Evolutionary conservation across 92 coral and sea anemone species (phyloP).

Genomic region (Phenganax subtilis): DNA sequence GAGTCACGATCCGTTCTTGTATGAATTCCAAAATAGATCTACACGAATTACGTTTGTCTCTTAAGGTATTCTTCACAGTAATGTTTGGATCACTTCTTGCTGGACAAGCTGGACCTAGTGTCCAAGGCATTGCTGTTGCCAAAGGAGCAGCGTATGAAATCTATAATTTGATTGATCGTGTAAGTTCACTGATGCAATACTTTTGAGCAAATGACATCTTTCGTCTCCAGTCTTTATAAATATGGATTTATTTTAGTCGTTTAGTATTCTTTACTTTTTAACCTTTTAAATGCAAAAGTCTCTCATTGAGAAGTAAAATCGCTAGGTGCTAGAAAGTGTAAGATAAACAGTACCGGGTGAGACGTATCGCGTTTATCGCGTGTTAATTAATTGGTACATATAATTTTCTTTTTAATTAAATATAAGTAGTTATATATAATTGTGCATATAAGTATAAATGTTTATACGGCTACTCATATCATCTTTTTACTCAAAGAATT

Average conservation of each 20-base stretch:
- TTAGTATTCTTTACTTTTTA: neutral
- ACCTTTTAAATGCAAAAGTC: no score
- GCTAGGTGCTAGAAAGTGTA: no score
- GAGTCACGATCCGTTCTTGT: neutral
- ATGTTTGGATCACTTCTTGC: slow-evolving; percentile 9
- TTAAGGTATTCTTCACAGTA: slow-evolving; percentile 27
- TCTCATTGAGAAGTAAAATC: no score
- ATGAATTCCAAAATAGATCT: neutral
- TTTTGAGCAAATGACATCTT: neutral
- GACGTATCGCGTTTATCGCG: no score
- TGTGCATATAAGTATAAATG: no score
- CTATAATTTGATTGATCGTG: slow-evolving; percentile 19
- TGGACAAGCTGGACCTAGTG: slow-evolving; percentile 24
- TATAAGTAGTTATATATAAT: no score
- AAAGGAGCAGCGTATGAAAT: slow-evolving; percentile 3
- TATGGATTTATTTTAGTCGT: neutral
- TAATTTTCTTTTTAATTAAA: no score
- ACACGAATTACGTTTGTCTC: neutral
- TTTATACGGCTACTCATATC: no score
- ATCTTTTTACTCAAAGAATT: no score
- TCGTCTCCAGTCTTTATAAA: neutral
- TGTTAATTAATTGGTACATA: no score
- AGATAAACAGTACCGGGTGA: no score
- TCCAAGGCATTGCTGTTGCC: slow-evolving; percentile 21
- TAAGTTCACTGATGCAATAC: neutral